Evolutionary conservation across 2,888 invertebrate genomes (phyloP).

Genomic region (Papilio gigon): DNA sequence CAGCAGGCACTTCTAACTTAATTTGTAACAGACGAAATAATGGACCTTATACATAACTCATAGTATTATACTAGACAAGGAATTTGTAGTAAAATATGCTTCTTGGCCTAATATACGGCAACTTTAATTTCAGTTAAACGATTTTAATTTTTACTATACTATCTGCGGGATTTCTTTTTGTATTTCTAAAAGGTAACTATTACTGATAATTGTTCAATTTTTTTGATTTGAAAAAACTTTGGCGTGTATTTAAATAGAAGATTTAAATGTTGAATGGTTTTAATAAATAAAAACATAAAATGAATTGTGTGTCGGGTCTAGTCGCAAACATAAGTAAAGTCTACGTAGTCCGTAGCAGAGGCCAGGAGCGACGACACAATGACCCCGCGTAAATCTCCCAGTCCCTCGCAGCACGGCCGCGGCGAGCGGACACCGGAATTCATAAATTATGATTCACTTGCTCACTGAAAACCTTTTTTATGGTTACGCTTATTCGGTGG

Average conservation of each 20-base stretch:
- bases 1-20: not conserved
- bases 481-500: slow-evolving; percentile 79
- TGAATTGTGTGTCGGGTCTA: slow-evolving; percentile 5
- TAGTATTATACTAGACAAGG: not conserved
- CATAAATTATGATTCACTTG: slow-evolving; percentile 83
- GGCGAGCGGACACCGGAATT: slow-evolving; percentile 76
- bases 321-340: slow-evolving; percentile 28
- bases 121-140: not conserved
- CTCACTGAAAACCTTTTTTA: slow-evolving; percentile 82
- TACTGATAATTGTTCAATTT: not conserved
- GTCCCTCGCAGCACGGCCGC: slow-evolving; percentile 48
- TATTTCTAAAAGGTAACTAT: not conserved
- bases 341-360: slow-evolving; percentile 53
- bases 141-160: no score
- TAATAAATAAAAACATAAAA: no score
- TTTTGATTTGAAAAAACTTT: not conserved
- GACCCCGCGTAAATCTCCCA: slow-evolving; percentile 80
- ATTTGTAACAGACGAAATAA: not conserved
- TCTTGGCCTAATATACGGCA: not conserved
- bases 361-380: slow-evolving; percentile 72
- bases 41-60: not conserved
- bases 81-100: not conserved
- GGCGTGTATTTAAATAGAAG: not conserved
- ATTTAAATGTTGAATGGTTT: not conserved
- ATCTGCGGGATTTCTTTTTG: not conserved